These are phyloP conservation scores for Phoxinus dragarum DNA, from an alignment of 2,797 vertebrate species.

Conservation along the genomic window DNA sequence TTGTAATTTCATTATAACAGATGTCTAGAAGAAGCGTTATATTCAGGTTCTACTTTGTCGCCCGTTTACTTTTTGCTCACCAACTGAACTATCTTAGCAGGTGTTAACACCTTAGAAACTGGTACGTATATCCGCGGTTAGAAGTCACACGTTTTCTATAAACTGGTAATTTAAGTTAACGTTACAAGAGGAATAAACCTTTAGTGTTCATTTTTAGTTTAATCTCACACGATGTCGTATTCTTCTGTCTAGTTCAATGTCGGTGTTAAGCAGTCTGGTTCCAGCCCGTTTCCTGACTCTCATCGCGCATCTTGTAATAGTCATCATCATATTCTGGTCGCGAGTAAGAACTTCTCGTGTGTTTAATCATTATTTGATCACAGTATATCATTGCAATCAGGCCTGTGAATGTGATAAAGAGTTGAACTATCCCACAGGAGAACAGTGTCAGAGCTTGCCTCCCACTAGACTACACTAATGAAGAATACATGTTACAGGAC, in stretches of 20 bases:
- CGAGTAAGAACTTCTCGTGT: slow-evolving; percentile 76
- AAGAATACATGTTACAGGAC: slow-evolving; percentile 82
- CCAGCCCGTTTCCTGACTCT: slow-evolving; percentile 89
- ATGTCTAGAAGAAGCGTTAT: neutral
- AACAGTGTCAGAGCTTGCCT: slow-evolving; percentile 86
- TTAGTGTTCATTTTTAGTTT: neutral
- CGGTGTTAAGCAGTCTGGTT: slow-evolving; percentile 79
- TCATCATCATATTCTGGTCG: slow-evolving; percentile 91
- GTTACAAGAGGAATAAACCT: neutral
- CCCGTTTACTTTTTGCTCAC: too few species aligned
- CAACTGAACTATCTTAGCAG: neutral
- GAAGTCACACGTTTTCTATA: neutral
- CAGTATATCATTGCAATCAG: too few species aligned
- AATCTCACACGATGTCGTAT: neutral
- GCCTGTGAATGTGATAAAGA: neutral
- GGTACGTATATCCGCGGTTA: neutral
- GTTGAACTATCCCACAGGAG: slow-evolving; percentile 74
- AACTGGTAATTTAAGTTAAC: neutral
- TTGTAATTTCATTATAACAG: neutral
- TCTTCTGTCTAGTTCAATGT: slow-evolving; percentile 44
- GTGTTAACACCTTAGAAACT: neutral
- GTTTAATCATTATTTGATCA: neutral
- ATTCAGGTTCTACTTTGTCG: neutral
- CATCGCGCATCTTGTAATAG: slow-evolving; percentile 86
- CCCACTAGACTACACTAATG: slow-evolving; percentile 81